Evolutionary conservation across 2,888 invertebrate genomes (phyloP).

Genomic region (Galeruca laticollis): DNA sequence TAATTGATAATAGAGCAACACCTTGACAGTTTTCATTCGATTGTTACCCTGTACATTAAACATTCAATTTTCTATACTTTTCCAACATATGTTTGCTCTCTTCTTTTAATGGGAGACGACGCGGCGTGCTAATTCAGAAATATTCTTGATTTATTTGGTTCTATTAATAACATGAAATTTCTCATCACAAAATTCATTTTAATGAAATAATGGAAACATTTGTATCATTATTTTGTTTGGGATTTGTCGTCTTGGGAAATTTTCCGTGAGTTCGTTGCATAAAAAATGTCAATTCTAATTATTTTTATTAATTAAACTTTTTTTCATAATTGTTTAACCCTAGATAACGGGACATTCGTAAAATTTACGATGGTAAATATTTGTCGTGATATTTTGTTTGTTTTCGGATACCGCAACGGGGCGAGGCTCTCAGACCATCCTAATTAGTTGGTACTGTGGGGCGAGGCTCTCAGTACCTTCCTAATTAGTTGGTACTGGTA

Average conservation of each 20-base stretch:
- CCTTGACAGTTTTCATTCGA: neutral
- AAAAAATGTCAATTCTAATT: neutral
- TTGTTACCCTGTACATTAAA: neutral
- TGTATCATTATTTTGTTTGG: conserved; percentile 29
- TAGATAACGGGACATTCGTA: no score
- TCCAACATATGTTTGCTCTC: conserved; percentile 8
- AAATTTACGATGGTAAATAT: no score
- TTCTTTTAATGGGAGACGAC: conserved; percentile 1
- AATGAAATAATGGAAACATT: conserved; percentile 35
- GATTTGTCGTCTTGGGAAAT: conserved; percentile 13
- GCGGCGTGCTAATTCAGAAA: conserved; percentile 22
- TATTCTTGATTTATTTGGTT: conserved; percentile 27
- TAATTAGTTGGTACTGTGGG: no score
- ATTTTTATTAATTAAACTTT: neutral
- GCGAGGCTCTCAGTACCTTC: no score
- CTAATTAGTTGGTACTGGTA: no score
- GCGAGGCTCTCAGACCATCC: no score
- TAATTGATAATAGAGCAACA: no score
- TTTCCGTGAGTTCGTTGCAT: neutral
- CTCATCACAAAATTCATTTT: conserved; percentile 32
- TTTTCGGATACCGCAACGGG: no score
- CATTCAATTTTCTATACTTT: neutral
- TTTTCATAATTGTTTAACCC: no score
- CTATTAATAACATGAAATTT: conserved; percentile 31
- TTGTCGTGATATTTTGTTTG: neutral